These are phyloP conservation scores for Catocala sponsa DNA, from an alignment of 2,888 invertebrate species.

Conservation along the genomic window DNA sequence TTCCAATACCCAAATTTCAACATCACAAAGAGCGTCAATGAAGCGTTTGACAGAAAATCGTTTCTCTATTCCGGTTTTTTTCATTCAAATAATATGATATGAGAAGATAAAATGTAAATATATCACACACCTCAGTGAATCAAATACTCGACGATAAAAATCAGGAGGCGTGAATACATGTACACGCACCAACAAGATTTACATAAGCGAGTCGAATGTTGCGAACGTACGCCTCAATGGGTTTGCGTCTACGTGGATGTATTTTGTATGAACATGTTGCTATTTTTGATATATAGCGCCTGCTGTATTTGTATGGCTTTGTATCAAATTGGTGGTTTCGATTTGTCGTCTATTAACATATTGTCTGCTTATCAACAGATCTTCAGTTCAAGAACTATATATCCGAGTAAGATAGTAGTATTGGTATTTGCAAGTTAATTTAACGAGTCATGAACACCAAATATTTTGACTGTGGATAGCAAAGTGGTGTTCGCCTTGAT, in stretches of 20 bases:
- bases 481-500: no score
- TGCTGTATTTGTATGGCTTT: neutral
- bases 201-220: conserved; percentile 58
- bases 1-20: neutral
- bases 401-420: no score
- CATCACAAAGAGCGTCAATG: conserved; percentile 26
- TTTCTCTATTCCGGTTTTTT: conserved; percentile 44
- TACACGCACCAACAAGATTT: conserved; percentile 66
- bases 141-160: conserved; percentile 64
- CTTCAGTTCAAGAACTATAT: no score
- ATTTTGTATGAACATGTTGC: conserved; percentile 45
- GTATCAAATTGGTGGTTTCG: neutral
- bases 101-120: conserved; percentile 60
- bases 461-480: no score
- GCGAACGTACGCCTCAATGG: conserved; percentile 46
- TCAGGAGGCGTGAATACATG: conserved; percentile 69
- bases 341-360: no score
- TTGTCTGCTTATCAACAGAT: no score
- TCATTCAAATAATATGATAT: conserved; percentile 53
- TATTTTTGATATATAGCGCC: conserved; percentile 21
- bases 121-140: conserved; percentile 67
- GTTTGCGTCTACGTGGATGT: conserved; percentile 47
- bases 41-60: conserved; percentile 37
- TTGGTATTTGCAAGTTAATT: no score
- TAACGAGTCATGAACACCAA: no score